Percentiles rank a stretch among this genome's conserved stretches.
Evolutionary conservation across 2,888 invertebrate species (phyloP).

Genomic region (Papilio demoleus): DNA sequence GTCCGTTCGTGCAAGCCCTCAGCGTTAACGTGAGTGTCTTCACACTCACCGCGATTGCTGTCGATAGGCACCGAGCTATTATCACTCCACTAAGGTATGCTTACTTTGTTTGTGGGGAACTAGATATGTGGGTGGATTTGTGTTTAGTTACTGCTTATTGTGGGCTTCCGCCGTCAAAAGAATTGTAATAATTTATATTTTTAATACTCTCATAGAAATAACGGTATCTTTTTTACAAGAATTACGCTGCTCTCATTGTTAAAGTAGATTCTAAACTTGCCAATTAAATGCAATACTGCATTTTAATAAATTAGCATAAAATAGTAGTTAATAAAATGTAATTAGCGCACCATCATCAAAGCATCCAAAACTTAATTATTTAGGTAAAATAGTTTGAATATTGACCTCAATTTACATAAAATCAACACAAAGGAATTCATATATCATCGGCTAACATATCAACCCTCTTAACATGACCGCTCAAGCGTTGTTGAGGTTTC

Average conservation of each 20-base stretch:
- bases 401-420: not conserved
- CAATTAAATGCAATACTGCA: too few relatives aligned
- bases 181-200: too few relatives aligned
- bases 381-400: too few relatives aligned
- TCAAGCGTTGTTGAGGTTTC: not conserved
- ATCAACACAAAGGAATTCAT: not conserved
- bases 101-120: not conserved
- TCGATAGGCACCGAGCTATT: constrained; percentile 92
- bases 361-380: not conserved
- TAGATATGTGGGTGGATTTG: too few relatives aligned
- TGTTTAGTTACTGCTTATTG: too few relatives aligned
- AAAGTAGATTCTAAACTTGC: too few relatives aligned
- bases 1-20: constrained; percentile 93
- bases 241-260: too few relatives aligned
- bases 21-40: constrained; percentile 95
- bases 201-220: too few relatives aligned
- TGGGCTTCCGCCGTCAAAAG: too few relatives aligned
- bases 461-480: constrained; percentile 1
- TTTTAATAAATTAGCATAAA: too few relatives aligned
- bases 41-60: constrained; percentile 93
- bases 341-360: not conserved
- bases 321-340: not conserved
- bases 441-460: not conserved
- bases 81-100: constrained; percentile 88
- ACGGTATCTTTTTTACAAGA: too few relatives aligned